Conservation (phyloP, 2,888 invertebrate genomes). For the Xestobium rufovillosum region DNA sequence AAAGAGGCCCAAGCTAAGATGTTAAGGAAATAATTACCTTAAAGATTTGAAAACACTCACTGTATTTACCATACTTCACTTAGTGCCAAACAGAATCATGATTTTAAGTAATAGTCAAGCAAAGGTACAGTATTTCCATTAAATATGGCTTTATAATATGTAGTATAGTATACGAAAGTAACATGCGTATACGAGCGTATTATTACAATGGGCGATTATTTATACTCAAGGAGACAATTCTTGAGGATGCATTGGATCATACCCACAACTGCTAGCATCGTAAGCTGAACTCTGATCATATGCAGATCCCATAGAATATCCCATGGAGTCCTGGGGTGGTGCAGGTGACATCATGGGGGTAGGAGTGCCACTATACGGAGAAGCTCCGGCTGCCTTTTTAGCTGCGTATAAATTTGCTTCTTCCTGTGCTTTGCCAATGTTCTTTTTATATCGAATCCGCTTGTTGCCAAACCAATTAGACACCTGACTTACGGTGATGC, state of each 20-base stretch:
- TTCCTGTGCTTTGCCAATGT: constrained; percentile 98
- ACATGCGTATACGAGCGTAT: no score
- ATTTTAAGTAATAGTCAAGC: no score
- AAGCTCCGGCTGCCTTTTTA: constrained; percentile 87
- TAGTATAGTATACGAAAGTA: no score
- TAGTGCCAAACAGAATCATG: no score
- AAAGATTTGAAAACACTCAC: no score
- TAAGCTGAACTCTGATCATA: constrained; percentile 85
- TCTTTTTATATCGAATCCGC: constrained; percentile 99
- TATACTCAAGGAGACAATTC: constrained; percentile 56
- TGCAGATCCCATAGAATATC: constrained; percentile 87
- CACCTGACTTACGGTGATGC: constrained; percentile 89
- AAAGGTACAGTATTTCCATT: no score
- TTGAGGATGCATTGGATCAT: constrained; percentile 84
- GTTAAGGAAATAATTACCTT: no score
- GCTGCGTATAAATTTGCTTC: constrained; percentile 98
- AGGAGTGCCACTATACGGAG: constrained; percentile 73
- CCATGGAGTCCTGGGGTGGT: constrained; percentile 86
- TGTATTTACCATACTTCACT: no score
- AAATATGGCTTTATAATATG: no score
- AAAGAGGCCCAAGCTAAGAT: no score
- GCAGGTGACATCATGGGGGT: constrained; percentile 95
- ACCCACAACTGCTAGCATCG: constrained; percentile 84
- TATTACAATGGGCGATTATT: no score
- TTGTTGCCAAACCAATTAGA: constrained; percentile 99